Conservation (phyloP, 2,113 vertebrate species). For the Callospermophilus lateralis region DNA sequence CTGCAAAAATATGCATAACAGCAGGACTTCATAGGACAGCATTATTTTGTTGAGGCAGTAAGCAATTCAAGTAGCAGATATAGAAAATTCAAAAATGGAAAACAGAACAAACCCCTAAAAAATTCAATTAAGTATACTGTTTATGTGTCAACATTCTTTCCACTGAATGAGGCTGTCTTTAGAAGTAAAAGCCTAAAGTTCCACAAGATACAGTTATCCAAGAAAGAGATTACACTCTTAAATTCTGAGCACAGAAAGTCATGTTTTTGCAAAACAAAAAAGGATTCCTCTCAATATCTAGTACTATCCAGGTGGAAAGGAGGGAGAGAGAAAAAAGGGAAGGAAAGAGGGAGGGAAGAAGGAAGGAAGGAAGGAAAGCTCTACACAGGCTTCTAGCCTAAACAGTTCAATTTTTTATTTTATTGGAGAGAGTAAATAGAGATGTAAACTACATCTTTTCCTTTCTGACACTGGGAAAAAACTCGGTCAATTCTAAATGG, state of each 20-base stretch:
- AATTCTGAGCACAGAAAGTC: neutral
- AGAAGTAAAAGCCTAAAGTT: neutral
- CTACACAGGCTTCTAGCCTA: neutral
- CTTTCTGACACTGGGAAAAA: neutral
- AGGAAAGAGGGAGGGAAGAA: too few relatives aligned
- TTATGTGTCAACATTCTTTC: neutral
- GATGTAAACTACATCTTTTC: neutral
- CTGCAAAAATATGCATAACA: neutral
- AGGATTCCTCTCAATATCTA: neutral
- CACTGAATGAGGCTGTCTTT: neutral
- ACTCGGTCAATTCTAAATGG: neutral
- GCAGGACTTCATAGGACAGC: neutral
- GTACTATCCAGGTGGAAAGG: neutral
- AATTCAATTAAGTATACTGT: neutral
- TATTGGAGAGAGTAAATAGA: neutral
- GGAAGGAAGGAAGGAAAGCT: neutral
- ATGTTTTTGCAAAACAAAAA: neutral
- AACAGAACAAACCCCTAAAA: slow-evolving; percentile 33
- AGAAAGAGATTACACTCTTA: neutral
- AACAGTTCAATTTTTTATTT: neutral
- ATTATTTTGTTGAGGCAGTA: neutral
- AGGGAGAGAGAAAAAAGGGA: neutral
- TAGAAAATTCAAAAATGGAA: neutral
- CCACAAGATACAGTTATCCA: slow-evolving; percentile 7
- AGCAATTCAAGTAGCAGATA: neutral